phyloP scores from a whole-genome alignment of 2,113 vertebrate genomes.

The Noctilio leporinus region DNA sequence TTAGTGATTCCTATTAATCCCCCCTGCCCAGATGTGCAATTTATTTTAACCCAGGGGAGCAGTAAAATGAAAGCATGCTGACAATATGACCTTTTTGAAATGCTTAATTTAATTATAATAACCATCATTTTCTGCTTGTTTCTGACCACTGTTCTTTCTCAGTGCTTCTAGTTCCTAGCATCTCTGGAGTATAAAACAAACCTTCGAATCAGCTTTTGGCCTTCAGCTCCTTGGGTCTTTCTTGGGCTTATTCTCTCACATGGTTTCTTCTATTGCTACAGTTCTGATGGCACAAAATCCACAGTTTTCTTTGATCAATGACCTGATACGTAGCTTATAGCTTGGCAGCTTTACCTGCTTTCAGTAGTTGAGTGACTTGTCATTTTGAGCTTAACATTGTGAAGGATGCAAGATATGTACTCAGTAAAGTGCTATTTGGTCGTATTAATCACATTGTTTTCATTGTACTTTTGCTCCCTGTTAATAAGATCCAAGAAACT shows the following conservation, averaged over 20 bases:
- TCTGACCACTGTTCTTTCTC: background rate
- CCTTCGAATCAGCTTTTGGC: background rate
- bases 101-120: background rate
- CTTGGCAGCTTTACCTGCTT: background rate
- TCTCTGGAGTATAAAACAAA: background rate
- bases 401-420: background rate
- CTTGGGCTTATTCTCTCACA: rapidly evolving
- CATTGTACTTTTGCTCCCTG: background rate
- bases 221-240: background rate
- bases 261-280: background rate
- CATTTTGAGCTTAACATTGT: background rate
- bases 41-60: background rate
- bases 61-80: background rate
- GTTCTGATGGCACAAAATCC: background rate
- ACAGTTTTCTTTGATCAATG: background rate
- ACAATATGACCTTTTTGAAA: background rate
- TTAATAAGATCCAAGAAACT: background rate
- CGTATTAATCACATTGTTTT: background rate
- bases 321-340: background rate
- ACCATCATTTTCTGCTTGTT: background rate
- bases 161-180: background rate
- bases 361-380: background rate
- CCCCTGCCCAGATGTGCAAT: background rate
- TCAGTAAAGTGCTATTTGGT: background rate
- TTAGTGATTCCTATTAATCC: background rate